Percentiles rank a stretch among this genome's conserved stretches.
Evolutionary conservation across 2,797 vertebrate species (phyloP).

Genomic region (Enteromius anoplus): DNA sequence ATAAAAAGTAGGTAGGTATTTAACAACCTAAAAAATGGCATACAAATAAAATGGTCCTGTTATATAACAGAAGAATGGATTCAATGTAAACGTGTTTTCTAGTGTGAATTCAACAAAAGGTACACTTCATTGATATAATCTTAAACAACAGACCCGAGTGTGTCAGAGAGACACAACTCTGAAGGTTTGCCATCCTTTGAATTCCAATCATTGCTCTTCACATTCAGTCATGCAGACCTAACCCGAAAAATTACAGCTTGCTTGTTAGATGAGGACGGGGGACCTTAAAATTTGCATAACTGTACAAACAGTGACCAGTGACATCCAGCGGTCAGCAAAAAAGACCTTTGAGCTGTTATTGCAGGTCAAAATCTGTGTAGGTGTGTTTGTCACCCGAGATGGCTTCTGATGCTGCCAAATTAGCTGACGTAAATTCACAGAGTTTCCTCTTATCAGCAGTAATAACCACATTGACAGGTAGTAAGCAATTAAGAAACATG

Average conservation of each 20-base stretch:
- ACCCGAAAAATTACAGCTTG: conserved; percentile 70
- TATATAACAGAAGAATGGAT: neutral
- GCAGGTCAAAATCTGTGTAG: conserved; percentile 16
- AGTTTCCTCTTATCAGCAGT: conserved; percentile 18
- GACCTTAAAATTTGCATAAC: conserved; percentile 23
- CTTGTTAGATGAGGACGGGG: neutral
- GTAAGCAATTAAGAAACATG: conserved; percentile 59
- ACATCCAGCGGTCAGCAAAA: neutral
- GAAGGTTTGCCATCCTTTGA: conserved; percentile 41
- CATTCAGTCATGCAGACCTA: conserved; percentile 67
- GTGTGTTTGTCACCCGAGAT: conserved; percentile 37
- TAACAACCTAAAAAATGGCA: neutral
- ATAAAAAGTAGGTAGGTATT: neutral
- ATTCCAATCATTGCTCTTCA: conserved; percentile 72
- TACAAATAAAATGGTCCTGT: neutral
- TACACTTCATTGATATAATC: conserved; percentile 36
- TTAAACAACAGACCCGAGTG: neutral
- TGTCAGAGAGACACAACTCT: neutral
- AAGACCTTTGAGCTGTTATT: neutral
- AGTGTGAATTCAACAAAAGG: neutral
- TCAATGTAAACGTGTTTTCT: neutral
- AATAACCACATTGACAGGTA: conserved; percentile 39
- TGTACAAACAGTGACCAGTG: neutral
- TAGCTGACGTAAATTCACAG: conserved; percentile 30
- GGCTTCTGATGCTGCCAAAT: conserved; percentile 10